Base-by-base conservation (phyloP, 2,888 invertebrate genomes). In the Ormyrus rosae region DNA sequence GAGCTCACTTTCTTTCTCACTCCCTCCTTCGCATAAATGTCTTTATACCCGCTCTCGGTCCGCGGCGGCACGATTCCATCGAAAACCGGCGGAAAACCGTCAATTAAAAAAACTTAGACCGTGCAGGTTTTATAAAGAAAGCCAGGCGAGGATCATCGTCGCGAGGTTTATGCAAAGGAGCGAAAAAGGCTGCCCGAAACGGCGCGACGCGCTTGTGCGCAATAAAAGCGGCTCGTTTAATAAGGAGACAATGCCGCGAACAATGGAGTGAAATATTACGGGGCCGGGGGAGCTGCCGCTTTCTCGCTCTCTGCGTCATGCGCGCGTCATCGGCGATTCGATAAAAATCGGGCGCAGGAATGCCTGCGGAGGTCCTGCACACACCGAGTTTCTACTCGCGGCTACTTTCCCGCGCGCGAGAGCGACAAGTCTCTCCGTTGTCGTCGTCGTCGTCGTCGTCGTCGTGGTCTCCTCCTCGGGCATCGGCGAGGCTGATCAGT, bases 1-100 rank as follows among this genome's bases (percentile, higher is more conserved):
- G 60, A 78, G 65, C 78, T 82, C 69, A 74, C 83, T 82, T 83
- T 81, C 80, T 74, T 77, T 82, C 78, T 78, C 74, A 68, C 51
- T 79, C 61, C 13, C 19, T n/a, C n/a, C 60, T 45, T 51, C 10
- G 51, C 6, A 34, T 13, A 19, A 19, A 76, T 69, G 55, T 76
- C 69, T 76, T 63, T 69, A 76, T 74, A 64, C 13, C 56, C 13
- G 55, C 19, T 13, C 51, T 63, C 11, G 2, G 4, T 8, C 46
- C 6, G n/a, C 13, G 53, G 67, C 9, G 34, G 34, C 34, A 34
- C 34, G 34, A 34, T 34, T 34, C 3, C 34, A 4, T 68, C 11
- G 8, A 7, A 34, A 67, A 55, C 51, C 34, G 34, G 34, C 34
- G 34, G 34, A 34, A 34, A 34, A 34, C 0, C 34, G 34, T 34